Conservation (phyloP, 2,888 invertebrate species). For the Ormyrus nitidulus region DNA sequence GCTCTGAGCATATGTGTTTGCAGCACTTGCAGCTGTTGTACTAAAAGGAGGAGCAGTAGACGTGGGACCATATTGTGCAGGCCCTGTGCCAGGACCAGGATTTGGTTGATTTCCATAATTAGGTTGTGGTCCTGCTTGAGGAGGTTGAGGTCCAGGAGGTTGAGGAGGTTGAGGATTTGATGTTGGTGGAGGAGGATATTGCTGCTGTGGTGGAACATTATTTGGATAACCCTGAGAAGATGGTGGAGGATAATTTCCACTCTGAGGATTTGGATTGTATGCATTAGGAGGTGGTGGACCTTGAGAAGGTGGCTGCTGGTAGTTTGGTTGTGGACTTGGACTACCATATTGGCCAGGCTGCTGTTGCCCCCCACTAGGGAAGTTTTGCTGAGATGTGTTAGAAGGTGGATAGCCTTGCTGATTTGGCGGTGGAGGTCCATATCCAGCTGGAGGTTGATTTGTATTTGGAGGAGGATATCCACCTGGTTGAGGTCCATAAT, state of each 20-base stretch:
- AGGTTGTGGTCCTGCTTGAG: constrained; percentile 77
- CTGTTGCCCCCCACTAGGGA: constrained; percentile 74
- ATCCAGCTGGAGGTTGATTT: constrained; percentile 78
- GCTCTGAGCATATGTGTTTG: constrained; percentile 73
- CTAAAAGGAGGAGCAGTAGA: constrained; percentile 74
- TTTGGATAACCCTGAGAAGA: constrained; percentile 77
- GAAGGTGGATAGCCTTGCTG: constrained; percentile 82
- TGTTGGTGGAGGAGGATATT: constrained; percentile 77
- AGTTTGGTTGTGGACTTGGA: constrained; percentile 73
- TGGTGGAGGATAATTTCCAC: constrained; percentile 76
- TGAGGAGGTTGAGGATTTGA: constrained; percentile 69
- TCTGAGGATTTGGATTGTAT: constrained; percentile 68
- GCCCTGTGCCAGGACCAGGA: constrained; percentile 71
- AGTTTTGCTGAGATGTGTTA: constrained; percentile 74
- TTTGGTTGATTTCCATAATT: constrained; percentile 79
- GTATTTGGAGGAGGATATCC: constrained; percentile 81
- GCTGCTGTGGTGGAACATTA: constrained; percentile 70
- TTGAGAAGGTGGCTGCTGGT: constrained; percentile 68
- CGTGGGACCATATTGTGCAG: constrained; percentile 71
- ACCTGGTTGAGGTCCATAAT: constrained; percentile 73
- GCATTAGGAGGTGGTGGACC: constrained; percentile 70
- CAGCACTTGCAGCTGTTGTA: constrained; percentile 67
- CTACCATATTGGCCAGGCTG: constrained; percentile 73
- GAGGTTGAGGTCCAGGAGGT: constrained; percentile 74
- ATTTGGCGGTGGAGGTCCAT: constrained; percentile 82